Conservation (phyloP, 2,797 vertebrate genomes). For the Tapirus indicus region DNA sequence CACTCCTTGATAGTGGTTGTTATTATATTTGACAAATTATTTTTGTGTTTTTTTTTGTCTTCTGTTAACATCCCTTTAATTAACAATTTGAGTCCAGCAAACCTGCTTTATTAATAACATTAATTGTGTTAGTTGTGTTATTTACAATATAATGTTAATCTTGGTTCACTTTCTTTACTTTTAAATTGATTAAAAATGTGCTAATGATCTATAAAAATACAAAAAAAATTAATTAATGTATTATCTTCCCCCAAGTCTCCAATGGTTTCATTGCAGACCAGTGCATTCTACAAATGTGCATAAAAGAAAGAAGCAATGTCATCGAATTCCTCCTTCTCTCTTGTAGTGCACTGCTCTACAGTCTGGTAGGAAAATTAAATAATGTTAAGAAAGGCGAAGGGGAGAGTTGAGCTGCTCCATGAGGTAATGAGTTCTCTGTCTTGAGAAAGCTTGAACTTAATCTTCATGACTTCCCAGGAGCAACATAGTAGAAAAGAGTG, state of each 20-base stretch:
- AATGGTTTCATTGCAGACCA: background rate
- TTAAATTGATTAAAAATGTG: slow-evolving; percentile 36
- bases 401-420: background rate
- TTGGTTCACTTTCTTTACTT: slow-evolving; percentile 34
- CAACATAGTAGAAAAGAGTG: background rate
- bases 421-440: background rate
- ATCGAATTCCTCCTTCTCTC: background rate
- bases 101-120: background rate
- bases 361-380: background rate
- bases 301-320: background rate
- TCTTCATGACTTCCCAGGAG: background rate
- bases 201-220: slow-evolving; percentile 31
- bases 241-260: background rate
- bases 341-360: background rate
- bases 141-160: background rate
- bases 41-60: background rate
- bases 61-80: background rate
- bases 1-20: background rate
- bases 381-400: background rate
- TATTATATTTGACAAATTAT: background rate
- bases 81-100: background rate
- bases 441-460: background rate
- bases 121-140: background rate
- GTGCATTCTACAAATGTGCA: background rate
- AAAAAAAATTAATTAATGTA: slow-evolving; percentile 20